Evolutionary conservation across 2,113 vertebrate species (phyloP), one percentile per base, ranked within the genome.

Genomic region (Caloenas nicobarica): DNA sequence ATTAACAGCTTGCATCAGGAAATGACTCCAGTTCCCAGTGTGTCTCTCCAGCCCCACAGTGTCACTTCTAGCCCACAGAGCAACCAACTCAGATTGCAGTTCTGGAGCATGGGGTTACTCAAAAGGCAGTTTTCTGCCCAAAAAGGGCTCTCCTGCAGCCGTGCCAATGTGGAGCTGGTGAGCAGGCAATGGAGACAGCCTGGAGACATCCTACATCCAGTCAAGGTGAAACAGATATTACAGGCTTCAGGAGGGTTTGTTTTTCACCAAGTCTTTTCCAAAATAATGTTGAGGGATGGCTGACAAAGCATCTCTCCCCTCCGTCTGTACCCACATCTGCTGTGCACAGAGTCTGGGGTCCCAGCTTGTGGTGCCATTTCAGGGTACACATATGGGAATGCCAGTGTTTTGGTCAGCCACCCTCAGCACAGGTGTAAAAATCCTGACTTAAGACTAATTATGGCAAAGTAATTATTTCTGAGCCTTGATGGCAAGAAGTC

Each of bases 391-490:
- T 21, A 21, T 54, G n/a, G 54, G n/a, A 89, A 79, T 70, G n/a
- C 3, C 7, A 4, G 54, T 44, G 13, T 54, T 94, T 81, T 76
- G 36, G 68, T 87, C 83, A 95, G 36, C 33, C 54, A 50, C 38
- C n/a, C 44, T 79, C 57, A 81, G 54, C 57, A 91, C 61, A 81
- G 70, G 81, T 87, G 93, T 78, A 92, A 92, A 94, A 95, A 89
- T 69, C 61, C 70, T 54, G 36, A 89, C 87, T 84, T 79, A 86
- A 89, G 80, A 68, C 46, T 93, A 87, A 94, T 93, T 89, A 89
- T 33, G 73, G 44, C 44, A 72, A 93, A 91, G 61, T 82, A 88
- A 96, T 96, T 91, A 91, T 91, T 96, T 76, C 69, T 94, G 77
- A 94, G 57, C 66, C 61, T 76, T 24, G 44, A 80, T 66, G 57